Percentiles rank a stretch among this genome's conserved stretches.
These are phyloP conservation scores for Meteorus sp. DNA, from an alignment of 1,140 invertebrate genomes.

Conservation along the genomic window DNA sequence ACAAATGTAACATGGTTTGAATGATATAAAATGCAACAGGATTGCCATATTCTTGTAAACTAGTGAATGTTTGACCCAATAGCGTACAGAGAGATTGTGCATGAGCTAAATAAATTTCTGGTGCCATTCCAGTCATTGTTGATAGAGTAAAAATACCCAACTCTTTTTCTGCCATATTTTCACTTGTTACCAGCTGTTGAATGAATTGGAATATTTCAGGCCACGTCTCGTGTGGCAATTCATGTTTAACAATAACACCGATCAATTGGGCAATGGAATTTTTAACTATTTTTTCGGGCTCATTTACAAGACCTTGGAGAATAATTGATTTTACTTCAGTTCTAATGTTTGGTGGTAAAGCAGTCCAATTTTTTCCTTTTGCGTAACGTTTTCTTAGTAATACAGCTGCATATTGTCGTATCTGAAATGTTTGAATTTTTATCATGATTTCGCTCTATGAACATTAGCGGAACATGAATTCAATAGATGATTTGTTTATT, in stretches of 20 bases:
- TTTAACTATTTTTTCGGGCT: constrained; percentile 66
- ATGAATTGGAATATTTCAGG: constrained; percentile 72
- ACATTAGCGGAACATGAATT: background rate
- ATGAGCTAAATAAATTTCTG: constrained; percentile 63
- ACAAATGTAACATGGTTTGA: constrained; percentile 64
- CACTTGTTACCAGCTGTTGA: constrained; percentile 61
- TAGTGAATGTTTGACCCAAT: constrained; percentile 59
- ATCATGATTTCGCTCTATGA: constrained; percentile 5
- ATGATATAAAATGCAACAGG: constrained; percentile 65
- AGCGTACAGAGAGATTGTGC: constrained; percentile 60
- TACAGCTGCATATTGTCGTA: constrained; percentile 71
- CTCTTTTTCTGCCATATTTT: constrained; percentile 64
- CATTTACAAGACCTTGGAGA: constrained; percentile 64
- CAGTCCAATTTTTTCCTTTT: constrained; percentile 66
- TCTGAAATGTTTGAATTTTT: constrained; percentile 46
- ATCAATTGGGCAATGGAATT: constrained; percentile 68
- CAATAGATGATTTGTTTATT: constrained; percentile 33
- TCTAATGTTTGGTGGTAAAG: constrained; percentile 56
- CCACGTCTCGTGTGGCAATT: constrained; percentile 69
- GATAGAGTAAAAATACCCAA: constrained; percentile 69
- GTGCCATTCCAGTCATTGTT: constrained; percentile 65
- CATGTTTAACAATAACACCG: constrained; percentile 72
- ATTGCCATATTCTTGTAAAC: constrained; percentile 57
- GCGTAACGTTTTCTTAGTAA: constrained; percentile 64
- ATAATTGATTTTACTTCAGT: constrained; percentile 43